Evolutionary conservation across 2,797 vertebrate genomes (phyloP), one percentile per base, ranked within the genome.

Genomic region (Gobio occitaniae): DNA sequence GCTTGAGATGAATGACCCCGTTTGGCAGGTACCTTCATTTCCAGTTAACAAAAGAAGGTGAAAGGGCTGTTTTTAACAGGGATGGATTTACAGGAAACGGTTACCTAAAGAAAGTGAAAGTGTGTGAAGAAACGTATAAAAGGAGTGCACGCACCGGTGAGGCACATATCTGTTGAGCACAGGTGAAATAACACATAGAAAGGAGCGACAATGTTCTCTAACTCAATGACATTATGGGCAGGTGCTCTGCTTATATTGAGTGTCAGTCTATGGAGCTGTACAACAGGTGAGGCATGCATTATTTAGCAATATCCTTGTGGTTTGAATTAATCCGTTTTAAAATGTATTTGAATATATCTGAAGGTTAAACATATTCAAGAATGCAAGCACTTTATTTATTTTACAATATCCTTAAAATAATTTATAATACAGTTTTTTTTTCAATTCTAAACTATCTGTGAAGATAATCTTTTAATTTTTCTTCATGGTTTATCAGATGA

Each of bases 21-120:
- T 13, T 70, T 75, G 80, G 70, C 79, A 81, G 71, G 32, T 1
- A 0, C 4, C 44, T 44, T 19, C 50, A 16, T 19, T 76, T 71
- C 50, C 84, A 48, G 47, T 48, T 44, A 52, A 66, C 68, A 17
- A 74, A 79, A 48, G 74, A 66, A 48, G 61, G 77, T 88, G 71
- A 88, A 86, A 86, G 75, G 50, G 36, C 36, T 77, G 15, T 65
- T 86, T 52, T 21, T 11, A 19, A 21, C 2, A 41, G 32, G 41
- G 16, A 41, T 47, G 29, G 82, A 38, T 78, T 89, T 83, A 77
- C 63, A 78, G 72, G 8, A 80, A 83, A 83, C 17, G 7, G 29
- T 1, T 44, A 1, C 54, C 54, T 61, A 65, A 69, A n/a, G 78
- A 90, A 90, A 90, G 86, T 86, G 87, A 90, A 90, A 90, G 74